Conservation (phyloP, 2,797 vertebrate species). For the Pantherophis vulpinus region DNA sequence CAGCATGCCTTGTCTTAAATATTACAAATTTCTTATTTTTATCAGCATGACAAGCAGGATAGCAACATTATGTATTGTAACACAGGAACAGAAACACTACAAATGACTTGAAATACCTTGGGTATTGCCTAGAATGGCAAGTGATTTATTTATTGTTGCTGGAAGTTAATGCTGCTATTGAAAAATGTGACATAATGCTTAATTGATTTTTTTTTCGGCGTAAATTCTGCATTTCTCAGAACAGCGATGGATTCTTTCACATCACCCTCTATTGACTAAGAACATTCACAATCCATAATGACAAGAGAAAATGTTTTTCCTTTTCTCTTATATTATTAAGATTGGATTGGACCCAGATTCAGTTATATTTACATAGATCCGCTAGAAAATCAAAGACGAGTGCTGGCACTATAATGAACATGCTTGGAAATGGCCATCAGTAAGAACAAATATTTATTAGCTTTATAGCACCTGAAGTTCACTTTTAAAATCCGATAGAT, state of each 20-base stretch:
- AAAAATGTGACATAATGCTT: slow-evolving; percentile 62
- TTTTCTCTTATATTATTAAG: not conserved
- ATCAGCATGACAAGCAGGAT: slow-evolving; percentile 45
- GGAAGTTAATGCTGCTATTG: slow-evolving; percentile 63
- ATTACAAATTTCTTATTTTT: slow-evolving; percentile 54
- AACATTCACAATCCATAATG: not conserved
- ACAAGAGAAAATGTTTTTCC: slow-evolving; percentile 40
- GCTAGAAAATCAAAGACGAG: not conserved
- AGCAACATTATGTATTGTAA: slow-evolving; percentile 52
- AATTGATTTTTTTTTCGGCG: slow-evolving; percentile 49
- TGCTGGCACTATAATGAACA: not conserved
- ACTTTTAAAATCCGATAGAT: not conserved
- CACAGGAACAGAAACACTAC: slow-evolving; percentile 39
- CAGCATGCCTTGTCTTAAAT: slow-evolving; percentile 52
- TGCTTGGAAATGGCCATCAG: not conserved
- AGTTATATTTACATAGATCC: not conserved
- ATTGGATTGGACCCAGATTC: not conserved
- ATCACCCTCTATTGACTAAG: slow-evolving; percentile 13
- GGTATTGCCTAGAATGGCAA: slow-evolving; percentile 58
- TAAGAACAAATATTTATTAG: not conserved
- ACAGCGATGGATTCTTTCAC: slow-evolving; percentile 25
- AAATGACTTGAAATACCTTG: slow-evolving; percentile 64
- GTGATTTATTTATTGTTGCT: slow-evolving; percentile 58
- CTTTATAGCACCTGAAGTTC: not conserved
- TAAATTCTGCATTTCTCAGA: slow-evolving; percentile 61